Conservation (phyloP, 2,797 vertebrate species). For the Phrynocephalus forsythii region DNA sequence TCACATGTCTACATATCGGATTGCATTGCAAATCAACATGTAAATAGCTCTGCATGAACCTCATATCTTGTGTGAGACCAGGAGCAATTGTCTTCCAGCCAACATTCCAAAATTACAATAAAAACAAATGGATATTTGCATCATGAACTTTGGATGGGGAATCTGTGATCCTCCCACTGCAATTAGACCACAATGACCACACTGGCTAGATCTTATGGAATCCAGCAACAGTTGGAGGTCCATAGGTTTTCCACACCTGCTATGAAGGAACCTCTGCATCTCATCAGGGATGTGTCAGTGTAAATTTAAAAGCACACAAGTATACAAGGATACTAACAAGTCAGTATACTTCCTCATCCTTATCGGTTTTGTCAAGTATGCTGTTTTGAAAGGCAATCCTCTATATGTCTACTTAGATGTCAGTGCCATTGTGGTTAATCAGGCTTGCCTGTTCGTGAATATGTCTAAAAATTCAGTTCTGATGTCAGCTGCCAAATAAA, state of each 20-base stretch:
- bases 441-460: too few species aligned
- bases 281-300: neutral
- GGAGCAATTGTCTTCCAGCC: neutral
- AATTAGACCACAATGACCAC: neutral
- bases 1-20: neutral
- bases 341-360: too few species aligned
- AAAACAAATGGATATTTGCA: neutral
- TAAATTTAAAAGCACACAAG: too few species aligned
- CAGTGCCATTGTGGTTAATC: too few species aligned
- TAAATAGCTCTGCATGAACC: too few species aligned
- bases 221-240: too few species aligned
- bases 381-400: too few species aligned
- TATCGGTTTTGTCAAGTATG: too few species aligned
- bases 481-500: too few species aligned
- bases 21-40: neutral
- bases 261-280: neutral
- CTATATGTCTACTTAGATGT: too few species aligned
- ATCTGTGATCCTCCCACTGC: neutral
- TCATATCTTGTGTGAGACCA: neutral
- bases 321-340: too few species aligned
- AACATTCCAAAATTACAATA: neutral
- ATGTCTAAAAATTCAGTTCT: too few species aligned
- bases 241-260: neutral
- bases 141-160: neutral
- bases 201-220: neutral